phyloP scores from a whole-genome alignment of 2,797 vertebrate species.

The Synaphobranchus kaupii region DNA sequence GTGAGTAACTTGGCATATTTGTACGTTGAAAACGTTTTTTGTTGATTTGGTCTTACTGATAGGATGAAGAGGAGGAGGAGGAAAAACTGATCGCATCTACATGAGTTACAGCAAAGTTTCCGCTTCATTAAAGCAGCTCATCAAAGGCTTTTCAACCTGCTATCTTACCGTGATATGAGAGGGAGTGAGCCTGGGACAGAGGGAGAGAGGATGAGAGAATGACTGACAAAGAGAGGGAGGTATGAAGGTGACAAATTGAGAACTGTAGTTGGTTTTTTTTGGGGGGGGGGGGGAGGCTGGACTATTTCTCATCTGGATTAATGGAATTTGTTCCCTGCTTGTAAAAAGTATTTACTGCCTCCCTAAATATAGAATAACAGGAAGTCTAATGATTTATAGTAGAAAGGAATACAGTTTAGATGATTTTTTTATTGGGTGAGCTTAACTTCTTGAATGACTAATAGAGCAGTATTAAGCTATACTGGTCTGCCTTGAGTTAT shows the following conservation, averaged over 20 bases:
- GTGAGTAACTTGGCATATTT: too few relatives aligned
- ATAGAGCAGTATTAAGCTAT: background rate
- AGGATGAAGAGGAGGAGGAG: too few relatives aligned
- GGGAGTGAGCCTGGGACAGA: conserved; percentile 43
- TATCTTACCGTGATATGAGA: conserved; percentile 50
- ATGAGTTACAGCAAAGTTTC: conserved; percentile 26
- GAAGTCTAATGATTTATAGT: conserved; percentile 3
- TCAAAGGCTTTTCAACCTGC: conserved; percentile 48
- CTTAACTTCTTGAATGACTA: background rate
- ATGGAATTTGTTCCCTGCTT: conserved; percentile 20
- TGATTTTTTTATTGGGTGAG: background rate
- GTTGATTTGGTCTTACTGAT: too few relatives aligned
- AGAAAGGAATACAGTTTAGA: conserved; percentile 9
- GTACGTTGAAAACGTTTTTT: too few relatives aligned
- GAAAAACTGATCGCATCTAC: too few relatives aligned
- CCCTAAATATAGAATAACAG: background rate
- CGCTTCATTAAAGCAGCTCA: conserved; percentile 39
- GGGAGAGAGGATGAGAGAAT: conserved; percentile 30
- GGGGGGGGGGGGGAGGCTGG: background rate
- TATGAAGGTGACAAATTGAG: conserved; percentile 52
- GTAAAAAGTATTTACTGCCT: conserved; percentile 5
- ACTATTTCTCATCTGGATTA: conserved; percentile 18
- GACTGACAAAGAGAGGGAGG: conserved; percentile 13
- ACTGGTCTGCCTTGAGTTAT: background rate
- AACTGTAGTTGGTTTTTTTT: conserved; percentile 1